Evolutionary conservation across 2,888 invertebrate genomes (phyloP).

Genomic region (Drosophila ezoana): DNA sequence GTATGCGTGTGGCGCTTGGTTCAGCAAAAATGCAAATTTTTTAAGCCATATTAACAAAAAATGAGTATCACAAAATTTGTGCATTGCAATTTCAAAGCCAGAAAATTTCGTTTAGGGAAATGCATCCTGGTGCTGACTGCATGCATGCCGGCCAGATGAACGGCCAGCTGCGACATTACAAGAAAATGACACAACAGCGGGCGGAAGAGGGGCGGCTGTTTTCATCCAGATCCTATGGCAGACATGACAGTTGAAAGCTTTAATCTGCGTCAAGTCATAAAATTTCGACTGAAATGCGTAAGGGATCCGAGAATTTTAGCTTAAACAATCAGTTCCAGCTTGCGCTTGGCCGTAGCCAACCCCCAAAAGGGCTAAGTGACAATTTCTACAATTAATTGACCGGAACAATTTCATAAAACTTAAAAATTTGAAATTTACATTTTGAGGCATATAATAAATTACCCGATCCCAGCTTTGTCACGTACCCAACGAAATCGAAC

Average conservation of each 20-base stretch:
- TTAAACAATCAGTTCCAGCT: slow-evolving; percentile 24
- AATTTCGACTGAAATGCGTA: background rate
- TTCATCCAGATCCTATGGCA: slow-evolving; percentile 22
- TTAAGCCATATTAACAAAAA: slow-evolving; percentile 49
- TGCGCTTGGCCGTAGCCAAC: background rate
- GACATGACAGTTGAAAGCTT: slow-evolving; percentile 48
- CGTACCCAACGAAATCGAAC: slow-evolving; percentile 44
- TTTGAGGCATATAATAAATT: slow-evolving; percentile 73
- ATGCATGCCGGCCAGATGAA: slow-evolving; percentile 49
- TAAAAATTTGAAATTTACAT: slow-evolving; percentile 64
- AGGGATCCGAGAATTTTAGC: background rate
- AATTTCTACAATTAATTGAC: slow-evolving; percentile 82
- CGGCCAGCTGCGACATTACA: slow-evolving; percentile 58
- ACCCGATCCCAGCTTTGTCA: slow-evolving; percentile 74
- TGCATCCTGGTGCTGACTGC: slow-evolving; percentile 60
- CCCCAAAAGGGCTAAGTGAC: slow-evolving; percentile 44
- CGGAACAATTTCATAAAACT: slow-evolving; percentile 82
- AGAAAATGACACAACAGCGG: background rate
- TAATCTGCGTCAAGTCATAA: slow-evolving; percentile 28
- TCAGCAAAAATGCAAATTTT: slow-evolving; percentile 76
- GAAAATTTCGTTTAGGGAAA: slow-evolving; percentile 71
- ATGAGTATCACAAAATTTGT: slow-evolving; percentile 56
- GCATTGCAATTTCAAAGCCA: slow-evolving; percentile 76
- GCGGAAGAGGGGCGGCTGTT: background rate
- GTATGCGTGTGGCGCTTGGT: slow-evolving; percentile 60